Evolutionary conservation across 2,797 vertebrate genomes (phyloP), one percentile per base, ranked within the genome.

Genomic region (Acomys russatus): DNA sequence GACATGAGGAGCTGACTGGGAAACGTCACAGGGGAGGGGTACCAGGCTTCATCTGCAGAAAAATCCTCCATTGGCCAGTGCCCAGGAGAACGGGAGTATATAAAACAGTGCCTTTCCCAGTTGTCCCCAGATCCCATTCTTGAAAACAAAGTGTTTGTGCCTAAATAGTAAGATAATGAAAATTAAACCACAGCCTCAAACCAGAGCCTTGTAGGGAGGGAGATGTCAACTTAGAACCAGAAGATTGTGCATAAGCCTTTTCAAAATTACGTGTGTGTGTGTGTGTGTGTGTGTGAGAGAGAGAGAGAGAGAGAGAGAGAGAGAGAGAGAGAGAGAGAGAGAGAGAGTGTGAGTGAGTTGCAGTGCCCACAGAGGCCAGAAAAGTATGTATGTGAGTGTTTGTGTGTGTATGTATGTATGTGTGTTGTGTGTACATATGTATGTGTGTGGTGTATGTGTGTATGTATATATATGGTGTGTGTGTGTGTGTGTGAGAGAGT

Each of bases 11-110:
- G 22, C 56, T 33, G 20, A 28, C 7, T 9, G 6, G 4, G 0
- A 9, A 0, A 44, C 73, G 70, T 77, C 28, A 0, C 3, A 3
- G 74, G 11, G 15, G 5, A 33, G 9, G 44, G 49, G 0, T 2
- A 9, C 30, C 6, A 56, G 66, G 17, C 10, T 15, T 88, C 22
- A 3, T 30, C 0, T 38, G 11, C 64, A 15, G 66, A 71, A 86
- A 68, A 7, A 23, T 17, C 38, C 30, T 56, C 33, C 20, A 0
- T 15, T 49, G 63, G 73, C 70, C 70, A 18, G 20, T 30, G 64
- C 70, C 56, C 0, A 1, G n/a, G 56, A 30, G 44, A 33, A 9
- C 70, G 28, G 49, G 68, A 20, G 15, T 4, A 35, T 7, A 11
- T 56, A 51, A 66, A n/a, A 35, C 28, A 70, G 9, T 11, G 10